Percentiles rank a stretch among this genome's conserved stretches.
These are phyloP conservation scores for Eristalis tenax DNA, from an alignment of 2,888 invertebrate species.

Conservation along the genomic window DNA sequence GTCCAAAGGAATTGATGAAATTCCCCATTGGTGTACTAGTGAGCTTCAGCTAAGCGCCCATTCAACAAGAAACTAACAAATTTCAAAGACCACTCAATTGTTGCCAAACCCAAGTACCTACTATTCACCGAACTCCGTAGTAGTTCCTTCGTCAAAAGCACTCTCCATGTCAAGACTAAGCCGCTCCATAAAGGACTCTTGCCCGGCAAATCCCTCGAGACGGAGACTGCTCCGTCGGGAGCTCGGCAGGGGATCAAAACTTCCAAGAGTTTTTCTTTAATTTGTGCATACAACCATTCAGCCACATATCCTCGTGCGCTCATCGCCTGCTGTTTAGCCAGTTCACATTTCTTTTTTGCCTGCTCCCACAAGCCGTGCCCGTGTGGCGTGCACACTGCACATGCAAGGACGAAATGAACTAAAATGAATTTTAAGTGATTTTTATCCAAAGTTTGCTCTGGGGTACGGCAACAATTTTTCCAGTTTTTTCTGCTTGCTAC, in stretches of 20 bases:
- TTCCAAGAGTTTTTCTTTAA: conserved; percentile 28
- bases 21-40: too few relatives aligned
- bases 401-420: conserved; percentile 60
- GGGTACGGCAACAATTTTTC: neutral
- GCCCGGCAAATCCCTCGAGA: neutral
- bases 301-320: conserved; percentile 40
- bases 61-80: too few relatives aligned
- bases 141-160: neutral
- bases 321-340: conserved; percentile 25
- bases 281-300: conserved; percentile 22
- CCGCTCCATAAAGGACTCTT: neutral
- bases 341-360: neutral
- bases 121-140: too few relatives aligned
- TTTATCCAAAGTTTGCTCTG: conserved; percentile 61
- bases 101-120: too few relatives aligned
- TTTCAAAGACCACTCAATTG: too few relatives aligned
- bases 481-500: neutral
- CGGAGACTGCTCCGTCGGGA: neutral
- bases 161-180: neutral
- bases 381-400: neutral
- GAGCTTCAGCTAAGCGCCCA: too few relatives aligned
- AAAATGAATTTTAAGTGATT: conserved; percentile 72
- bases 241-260: neutral
- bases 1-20: too few relatives aligned
- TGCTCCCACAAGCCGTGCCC: neutral